A percentile compares a stretch with the other conserved stretches of the same genome.
Evolutionary conservation across 2,113 vertebrate species (phyloP).

Genomic region (Macrotis lagotis): DNA sequence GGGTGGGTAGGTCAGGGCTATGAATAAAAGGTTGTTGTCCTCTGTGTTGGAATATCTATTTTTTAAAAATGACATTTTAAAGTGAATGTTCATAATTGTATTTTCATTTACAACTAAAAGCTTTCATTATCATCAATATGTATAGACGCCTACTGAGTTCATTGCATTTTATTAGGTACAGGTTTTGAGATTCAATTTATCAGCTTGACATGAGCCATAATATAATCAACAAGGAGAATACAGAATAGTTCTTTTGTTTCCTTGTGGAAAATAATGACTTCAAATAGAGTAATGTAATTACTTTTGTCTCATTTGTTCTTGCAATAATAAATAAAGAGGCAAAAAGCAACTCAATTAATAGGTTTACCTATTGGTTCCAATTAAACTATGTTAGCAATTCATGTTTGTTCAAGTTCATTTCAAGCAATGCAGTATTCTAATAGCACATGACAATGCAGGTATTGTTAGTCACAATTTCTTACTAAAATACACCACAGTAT

Average conservation of each 20-base stretch:
- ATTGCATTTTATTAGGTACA: neutral
- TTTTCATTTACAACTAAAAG: slow-evolving; percentile 39
- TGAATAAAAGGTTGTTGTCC: slow-evolving; percentile 26
- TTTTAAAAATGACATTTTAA: slow-evolving; percentile 18
- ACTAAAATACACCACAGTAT: neutral
- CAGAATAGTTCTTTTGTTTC: slow-evolving; percentile 34
- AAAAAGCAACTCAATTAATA: slow-evolving; percentile 50
- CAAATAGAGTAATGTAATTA: neutral
- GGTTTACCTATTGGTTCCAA: slow-evolving; percentile 55
- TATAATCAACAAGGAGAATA: slow-evolving; percentile 24
- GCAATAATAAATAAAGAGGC: slow-evolving; percentile 26
- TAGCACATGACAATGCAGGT: slow-evolving; percentile 20
- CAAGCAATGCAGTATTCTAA: slow-evolving; percentile 32
- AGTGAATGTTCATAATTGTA: neutral
- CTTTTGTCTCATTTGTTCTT: slow-evolving; percentile 6
- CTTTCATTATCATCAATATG: slow-evolving; percentile 44
- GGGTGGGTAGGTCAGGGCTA: neutral
- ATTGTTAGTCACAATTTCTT: neutral
- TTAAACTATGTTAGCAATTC: slow-evolving; percentile 48
- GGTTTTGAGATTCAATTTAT: slow-evolving; percentile 9
- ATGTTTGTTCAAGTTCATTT: slow-evolving; percentile 51
- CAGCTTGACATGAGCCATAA: slow-evolving; percentile 1
- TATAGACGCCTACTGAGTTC: slow-evolving; percentile 8
- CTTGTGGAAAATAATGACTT: slow-evolving; percentile 3
- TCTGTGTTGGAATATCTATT: neutral